Conservation (phyloP, 2,888 invertebrate genomes). For the Vanessa cardui region DNA sequence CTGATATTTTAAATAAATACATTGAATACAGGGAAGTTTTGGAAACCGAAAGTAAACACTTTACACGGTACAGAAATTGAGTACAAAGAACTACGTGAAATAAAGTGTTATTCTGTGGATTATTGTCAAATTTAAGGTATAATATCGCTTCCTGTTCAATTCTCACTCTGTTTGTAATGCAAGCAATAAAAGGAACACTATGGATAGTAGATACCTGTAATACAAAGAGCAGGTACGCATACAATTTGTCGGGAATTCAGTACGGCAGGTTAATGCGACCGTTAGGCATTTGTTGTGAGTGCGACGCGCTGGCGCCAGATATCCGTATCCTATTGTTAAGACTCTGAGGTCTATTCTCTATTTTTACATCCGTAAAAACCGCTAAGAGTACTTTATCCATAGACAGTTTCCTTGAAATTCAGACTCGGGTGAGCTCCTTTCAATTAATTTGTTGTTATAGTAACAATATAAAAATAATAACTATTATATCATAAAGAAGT, state of each 20-base stretch:
- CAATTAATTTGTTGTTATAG: conserved; percentile 27
- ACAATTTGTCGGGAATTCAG: conserved; percentile 45
- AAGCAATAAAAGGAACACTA: conserved; percentile 51
- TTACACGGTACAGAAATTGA: not conserved
- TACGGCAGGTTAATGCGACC: conserved; percentile 55
- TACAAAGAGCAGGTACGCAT: conserved; percentile 64
- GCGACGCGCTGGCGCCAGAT: conserved; percentile 74
- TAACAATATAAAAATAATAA: not conserved
- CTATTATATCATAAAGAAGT: too few relatives aligned
- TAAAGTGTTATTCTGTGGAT: conserved; percentile 57
- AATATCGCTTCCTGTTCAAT: conserved; percentile 69
- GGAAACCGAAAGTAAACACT: conserved; percentile 30
- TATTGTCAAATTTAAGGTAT: conserved; percentile 56
- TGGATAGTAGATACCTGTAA: conserved; percentile 56
- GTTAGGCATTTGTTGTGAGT: conserved; percentile 63
- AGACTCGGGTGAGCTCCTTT: conserved; percentile 53
- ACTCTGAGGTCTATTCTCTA: conserved; percentile 52
- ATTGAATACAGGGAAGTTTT: conserved; percentile 13
- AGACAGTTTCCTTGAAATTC: conserved; percentile 43
- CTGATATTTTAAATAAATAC: not conserved
- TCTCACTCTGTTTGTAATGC: conserved; percentile 56
- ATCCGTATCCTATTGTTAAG: conserved; percentile 58
- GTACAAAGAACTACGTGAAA: conserved; percentile 52
- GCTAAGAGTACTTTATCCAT: conserved; percentile 38
- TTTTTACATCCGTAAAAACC: conserved; percentile 42